These are phyloP conservation scores for Campoplex capitator DNA, from an alignment of 2,888 invertebrate genomes.

Conservation along the genomic window DNA sequence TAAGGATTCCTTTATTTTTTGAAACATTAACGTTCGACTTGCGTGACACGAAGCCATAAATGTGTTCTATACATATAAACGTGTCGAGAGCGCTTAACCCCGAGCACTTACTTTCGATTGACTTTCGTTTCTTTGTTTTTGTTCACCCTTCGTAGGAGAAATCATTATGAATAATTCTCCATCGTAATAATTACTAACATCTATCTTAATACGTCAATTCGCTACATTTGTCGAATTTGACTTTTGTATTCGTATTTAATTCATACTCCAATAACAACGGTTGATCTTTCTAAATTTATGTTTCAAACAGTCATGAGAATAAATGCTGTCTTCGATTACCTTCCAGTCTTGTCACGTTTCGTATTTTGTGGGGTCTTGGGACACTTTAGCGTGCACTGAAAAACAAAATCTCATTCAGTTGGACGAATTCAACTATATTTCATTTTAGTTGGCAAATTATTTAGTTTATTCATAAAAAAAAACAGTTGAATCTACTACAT, in stretches of 20 bases:
- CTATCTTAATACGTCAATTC: background rate
- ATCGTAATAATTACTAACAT: constrained; percentile 20
- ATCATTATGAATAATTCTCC: constrained; percentile 14
- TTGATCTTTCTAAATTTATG: background rate
- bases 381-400: background rate
- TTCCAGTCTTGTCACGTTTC: background rate
- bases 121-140: constrained; percentile 40
- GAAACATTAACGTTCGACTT: constrained; percentile 72
- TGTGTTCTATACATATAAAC: constrained; percentile 29
- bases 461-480: no score
- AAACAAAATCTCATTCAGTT: background rate
- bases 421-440: no score
- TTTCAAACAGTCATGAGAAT: background rate
- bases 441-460: no score
- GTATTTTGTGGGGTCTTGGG: background rate
- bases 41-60: constrained; percentile 73
- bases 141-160: background rate
- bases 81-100: constrained; percentile 61
- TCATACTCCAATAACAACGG: background rate
- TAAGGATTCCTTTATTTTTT: constrained; percentile 62
- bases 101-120: constrained; percentile 65
- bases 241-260: background rate
- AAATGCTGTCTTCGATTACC: background rate
- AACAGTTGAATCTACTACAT: no score
- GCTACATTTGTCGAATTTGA: background rate